A percentile compares a stretch with the other conserved stretches of the same genome.
Evolutionary conservation across 2,888 invertebrate genomes (phyloP).

Genomic region (Amphipyra tragopoginis): DNA sequence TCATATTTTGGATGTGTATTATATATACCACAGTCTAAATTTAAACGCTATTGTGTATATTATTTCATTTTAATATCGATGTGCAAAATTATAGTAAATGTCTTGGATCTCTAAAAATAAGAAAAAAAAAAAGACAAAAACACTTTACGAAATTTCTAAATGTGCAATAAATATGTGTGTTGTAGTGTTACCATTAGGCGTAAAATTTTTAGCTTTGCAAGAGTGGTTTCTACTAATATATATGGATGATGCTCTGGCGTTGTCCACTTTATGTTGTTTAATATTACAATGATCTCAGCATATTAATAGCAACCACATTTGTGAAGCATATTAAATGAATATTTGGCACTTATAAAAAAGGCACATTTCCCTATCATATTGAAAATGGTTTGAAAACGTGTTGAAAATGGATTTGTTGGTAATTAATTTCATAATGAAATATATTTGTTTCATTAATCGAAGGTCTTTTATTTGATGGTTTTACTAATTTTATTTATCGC

Average conservation of each 20-base stretch:
- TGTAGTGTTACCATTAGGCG: constrained; percentile 90
- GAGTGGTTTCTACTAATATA: constrained; percentile 70
- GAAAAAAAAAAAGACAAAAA: constrained; percentile 89
- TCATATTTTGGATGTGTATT: constrained; percentile 89
- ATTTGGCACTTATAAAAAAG: constrained; percentile 89
- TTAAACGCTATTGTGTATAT: constrained; percentile 88
- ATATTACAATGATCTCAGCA: constrained; percentile 84
- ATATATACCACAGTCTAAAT: constrained; percentile 87
- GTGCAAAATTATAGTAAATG: constrained; percentile 90
- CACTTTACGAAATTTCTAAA: constrained; percentile 90
- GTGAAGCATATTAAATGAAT: constrained; percentile 83
- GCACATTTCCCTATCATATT: constrained; percentile 89
- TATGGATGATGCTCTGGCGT: constrained; percentile 62
- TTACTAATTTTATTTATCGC: neutral
- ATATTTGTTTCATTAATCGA: constrained; percentile 89
- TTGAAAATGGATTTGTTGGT: constrained; percentile 90
- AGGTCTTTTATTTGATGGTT: constrained; percentile 76
- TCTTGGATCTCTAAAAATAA: constrained; percentile 90
- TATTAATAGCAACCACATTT: constrained; percentile 78
- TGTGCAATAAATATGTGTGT: constrained; percentile 91
- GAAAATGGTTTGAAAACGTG: constrained; percentile 89
- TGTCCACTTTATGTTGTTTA: constrained; percentile 73
- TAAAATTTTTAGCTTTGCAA: constrained; percentile 82
- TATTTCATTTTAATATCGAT: constrained; percentile 87
- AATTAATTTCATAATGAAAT: constrained; percentile 90